phyloP scores from a whole-genome alignment of 1,140 invertebrate genomes.

The Cotesia vestalis region DNA sequence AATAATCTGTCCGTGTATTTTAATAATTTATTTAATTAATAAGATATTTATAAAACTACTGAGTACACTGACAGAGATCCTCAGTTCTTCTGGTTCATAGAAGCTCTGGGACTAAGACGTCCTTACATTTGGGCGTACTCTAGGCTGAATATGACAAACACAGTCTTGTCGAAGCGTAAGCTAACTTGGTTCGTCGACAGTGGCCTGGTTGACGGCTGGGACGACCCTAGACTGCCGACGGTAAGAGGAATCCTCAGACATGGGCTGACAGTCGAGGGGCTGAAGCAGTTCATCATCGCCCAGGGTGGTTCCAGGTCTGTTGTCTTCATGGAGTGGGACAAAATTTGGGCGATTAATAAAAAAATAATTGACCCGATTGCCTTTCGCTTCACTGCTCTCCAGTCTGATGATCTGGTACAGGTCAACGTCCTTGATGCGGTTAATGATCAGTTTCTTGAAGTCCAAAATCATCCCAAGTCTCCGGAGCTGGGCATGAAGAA shows the following conservation, averaged over 20 bases:
- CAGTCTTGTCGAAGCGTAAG: conserved; percentile 96
- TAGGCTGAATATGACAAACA: conserved; percentile 96
- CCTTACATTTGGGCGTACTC: conserved; percentile 95
- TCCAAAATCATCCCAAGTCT: conserved; percentile 95
- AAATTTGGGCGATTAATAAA: conserved; percentile 99
- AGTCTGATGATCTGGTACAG: conserved; percentile 71
- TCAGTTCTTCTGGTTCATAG: conserved; percentile 97
- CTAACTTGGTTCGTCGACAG: conserved; percentile 97
- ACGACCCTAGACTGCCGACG: conserved; percentile 98
- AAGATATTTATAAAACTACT: conserved; percentile 73
- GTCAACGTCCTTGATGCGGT: conserved; percentile 76
- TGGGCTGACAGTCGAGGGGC: conserved; percentile 96
- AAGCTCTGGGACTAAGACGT: conserved; percentile 85
- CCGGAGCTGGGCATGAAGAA: conserved; percentile 84
- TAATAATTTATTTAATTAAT: conserved; percentile 16
- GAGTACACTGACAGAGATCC: conserved; percentile 98
- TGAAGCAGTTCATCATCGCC: conserved; percentile 98
- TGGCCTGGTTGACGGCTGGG: conserved; percentile 96
- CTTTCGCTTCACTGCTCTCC: conserved; percentile 87
- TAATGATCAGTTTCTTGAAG: conserved; percentile 71
- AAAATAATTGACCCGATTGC: conserved; percentile 75
- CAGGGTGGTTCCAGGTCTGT: conserved; percentile 98
- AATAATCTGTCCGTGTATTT: conserved; percentile 1
- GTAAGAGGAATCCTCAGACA: conserved; percentile 94
- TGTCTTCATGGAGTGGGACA: conserved; percentile 99